Evolutionary conservation across 2,113 vertebrate species (phyloP).

Genomic region (Hippoglossus stenolepis): DNA sequence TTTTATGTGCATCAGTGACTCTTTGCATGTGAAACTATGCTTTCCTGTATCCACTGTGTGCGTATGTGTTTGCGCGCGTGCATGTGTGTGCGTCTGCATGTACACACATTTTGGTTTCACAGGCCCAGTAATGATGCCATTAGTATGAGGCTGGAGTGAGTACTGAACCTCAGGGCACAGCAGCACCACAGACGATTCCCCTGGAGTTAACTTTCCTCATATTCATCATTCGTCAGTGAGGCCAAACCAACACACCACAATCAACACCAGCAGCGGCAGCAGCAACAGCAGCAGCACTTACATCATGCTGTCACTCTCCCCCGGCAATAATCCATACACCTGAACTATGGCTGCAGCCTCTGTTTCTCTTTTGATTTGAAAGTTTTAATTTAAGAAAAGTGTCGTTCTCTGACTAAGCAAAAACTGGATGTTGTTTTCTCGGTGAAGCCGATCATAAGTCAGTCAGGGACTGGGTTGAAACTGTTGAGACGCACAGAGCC

Average conservation of each 20-base stretch:
- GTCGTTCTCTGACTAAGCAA: constrained; percentile 68
- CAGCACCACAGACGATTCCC: constrained; percentile 53
- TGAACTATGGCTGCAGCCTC: constrained; percentile 35
- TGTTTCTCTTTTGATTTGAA: constrained; percentile 2
- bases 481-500: constrained; percentile 54
- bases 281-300: constrained; percentile 30
- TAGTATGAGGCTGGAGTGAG: constrained; percentile 53
- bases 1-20: constrained; percentile 3
- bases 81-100: neutral
- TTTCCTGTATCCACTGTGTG: neutral
- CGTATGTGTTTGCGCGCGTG: constrained; percentile 4
- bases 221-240: constrained; percentile 53
- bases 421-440: constrained; percentile 62
- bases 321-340: constrained; percentile 50
- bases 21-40: neutral
- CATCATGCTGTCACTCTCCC: constrained; percentile 39
- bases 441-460: constrained; percentile 54
- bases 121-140: constrained; percentile 62
- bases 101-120: constrained; percentile 32
- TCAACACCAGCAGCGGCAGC: constrained; percentile 35
- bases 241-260: constrained; percentile 36
- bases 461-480: constrained; percentile 64
- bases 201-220: constrained; percentile 50
- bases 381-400: too few species aligned
- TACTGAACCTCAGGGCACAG: constrained; percentile 57